Conservation (phyloP, 2,888 invertebrate genomes). For the Caenorhabditis sp. region DNA sequence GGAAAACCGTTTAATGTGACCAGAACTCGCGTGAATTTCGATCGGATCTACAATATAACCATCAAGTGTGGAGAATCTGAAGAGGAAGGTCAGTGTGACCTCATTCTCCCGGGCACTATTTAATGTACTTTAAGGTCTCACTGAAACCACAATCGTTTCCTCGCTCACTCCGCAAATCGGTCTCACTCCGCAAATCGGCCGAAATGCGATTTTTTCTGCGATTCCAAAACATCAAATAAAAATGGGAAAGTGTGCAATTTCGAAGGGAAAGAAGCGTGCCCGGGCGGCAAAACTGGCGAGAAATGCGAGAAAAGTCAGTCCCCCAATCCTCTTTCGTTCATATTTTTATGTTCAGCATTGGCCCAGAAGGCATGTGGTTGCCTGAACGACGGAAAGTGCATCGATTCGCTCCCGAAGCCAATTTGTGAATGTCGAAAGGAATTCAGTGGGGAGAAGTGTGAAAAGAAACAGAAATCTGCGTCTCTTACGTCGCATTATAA, state of each 20-base stretch:
- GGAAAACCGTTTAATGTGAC: conserved; percentile 9
- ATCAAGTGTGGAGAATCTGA: conserved; percentile 22
- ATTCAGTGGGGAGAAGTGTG: conserved; percentile 20
- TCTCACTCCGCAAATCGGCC: conserved; percentile 19
- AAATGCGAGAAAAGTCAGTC: conserved; percentile 28
- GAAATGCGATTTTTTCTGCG: conserved; percentile 28
- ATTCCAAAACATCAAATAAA: not conserved
- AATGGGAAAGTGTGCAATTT: conserved; percentile 12
- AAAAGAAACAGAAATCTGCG: conserved; percentile 7
- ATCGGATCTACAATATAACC: conserved; percentile 15
- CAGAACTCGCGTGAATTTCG: conserved; percentile 3
- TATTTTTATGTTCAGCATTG: conserved; percentile 13
- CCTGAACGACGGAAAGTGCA: conserved; percentile 18
- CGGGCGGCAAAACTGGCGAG: not conserved
- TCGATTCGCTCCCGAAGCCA: conserved; percentile 16
- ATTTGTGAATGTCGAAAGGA: conserved; percentile 14
- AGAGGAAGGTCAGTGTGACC: conserved; percentile 12
- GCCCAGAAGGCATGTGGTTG: conserved; percentile 3
- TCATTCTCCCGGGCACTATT: not conserved
- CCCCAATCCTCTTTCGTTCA: not conserved
- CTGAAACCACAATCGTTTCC: conserved; percentile 18
- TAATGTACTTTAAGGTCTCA: conserved; percentile 3
- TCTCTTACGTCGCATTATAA: conserved; percentile 30
- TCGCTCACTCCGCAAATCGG: conserved; percentile 5
- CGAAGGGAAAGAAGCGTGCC: conserved; percentile 7